These are phyloP conservation scores for Antennarius striatus DNA, from an alignment of 2,113 vertebrate species.

Conservation along the genomic window DNA sequence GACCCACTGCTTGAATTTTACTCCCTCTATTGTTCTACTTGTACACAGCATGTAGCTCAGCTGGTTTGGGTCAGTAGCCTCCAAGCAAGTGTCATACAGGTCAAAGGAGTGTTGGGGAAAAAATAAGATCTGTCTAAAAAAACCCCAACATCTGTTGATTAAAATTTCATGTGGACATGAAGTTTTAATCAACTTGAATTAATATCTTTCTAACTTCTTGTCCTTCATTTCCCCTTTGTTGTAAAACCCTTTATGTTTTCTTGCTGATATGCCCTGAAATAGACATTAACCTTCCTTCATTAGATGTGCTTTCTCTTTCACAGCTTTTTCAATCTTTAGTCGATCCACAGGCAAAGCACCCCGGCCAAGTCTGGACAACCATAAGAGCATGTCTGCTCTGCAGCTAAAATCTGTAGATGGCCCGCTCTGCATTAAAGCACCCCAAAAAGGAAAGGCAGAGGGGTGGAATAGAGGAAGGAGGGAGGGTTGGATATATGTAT, in stretches of 20 bases:
- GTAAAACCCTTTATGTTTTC: constrained; percentile 11
- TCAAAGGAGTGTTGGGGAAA: constrained; percentile 51
- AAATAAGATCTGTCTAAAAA: constrained; percentile 29
- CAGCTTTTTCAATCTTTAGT: constrained; percentile 27
- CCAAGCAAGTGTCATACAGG: constrained; percentile 58
- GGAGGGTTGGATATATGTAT: constrained; percentile 50
- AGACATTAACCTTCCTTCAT: constrained; percentile 37
- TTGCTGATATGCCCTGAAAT: constrained; percentile 34
- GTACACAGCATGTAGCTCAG: constrained; percentile 31
- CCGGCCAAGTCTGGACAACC: constrained; percentile 54
- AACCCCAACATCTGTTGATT: no score
- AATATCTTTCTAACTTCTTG: constrained; percentile 41
- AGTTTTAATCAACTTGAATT: constrained; percentile 58
- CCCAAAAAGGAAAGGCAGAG: constrained; percentile 50
- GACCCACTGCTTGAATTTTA: constrained; percentile 45
- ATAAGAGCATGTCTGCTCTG: constrained; percentile 70
- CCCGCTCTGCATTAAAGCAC: constrained; percentile 62
- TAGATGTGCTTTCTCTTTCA: neutral
- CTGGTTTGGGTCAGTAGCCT: constrained; percentile 60
- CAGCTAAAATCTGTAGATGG: constrained; percentile 66
- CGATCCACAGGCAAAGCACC: constrained; percentile 29
- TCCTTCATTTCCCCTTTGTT: constrained; percentile 2
- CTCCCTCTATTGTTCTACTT: constrained; percentile 10
- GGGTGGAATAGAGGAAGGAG: constrained; percentile 35
- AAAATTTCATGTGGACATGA: constrained; percentile 42